Evolutionary conservation across 2,113 vertebrate genomes (phyloP).

Genomic region (Chloebia gouldiae): DNA sequence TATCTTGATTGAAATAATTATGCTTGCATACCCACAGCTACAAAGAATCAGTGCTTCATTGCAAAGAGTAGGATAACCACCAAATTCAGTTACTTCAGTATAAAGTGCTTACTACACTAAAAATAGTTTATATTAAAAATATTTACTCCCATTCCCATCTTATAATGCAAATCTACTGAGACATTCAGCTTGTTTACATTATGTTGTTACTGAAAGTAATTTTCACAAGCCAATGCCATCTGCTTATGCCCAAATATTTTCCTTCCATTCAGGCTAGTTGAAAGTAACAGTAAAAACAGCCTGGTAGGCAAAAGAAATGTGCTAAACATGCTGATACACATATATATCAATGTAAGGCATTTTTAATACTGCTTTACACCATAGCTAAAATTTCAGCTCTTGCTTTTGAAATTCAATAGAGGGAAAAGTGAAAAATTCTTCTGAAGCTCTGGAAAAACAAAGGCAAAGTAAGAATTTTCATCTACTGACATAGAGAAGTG

Average conservation of each 20-base stretch:
- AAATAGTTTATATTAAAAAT: neutral
- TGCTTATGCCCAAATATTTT: slow-evolving; percentile 54
- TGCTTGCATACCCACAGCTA: neutral
- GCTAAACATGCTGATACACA: neutral
- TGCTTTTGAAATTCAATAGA: neutral
- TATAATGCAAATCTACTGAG: neutral
- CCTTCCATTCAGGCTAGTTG: neutral
- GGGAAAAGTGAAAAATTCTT: neutral
- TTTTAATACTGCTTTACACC: neutral
- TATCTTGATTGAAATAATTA: neutral
- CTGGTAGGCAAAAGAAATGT: neutral
- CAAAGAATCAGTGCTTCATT: neutral
- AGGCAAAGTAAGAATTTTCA: neutral
- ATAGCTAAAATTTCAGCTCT: neutral
- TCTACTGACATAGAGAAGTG: neutral
- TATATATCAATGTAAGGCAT: neutral
- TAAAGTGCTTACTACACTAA: neutral
- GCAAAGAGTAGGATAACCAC: neutral
- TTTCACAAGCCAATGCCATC: slow-evolving; percentile 30
- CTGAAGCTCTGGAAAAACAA: neutral
- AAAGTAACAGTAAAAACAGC: slow-evolving; percentile 44
- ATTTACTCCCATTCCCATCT: neutral
- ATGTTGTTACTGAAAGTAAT: neutral
- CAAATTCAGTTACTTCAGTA: neutral
- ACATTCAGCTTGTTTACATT: neutral